Evolutionary conservation across 1,140 invertebrate species (phyloP), one percentile per base, ranked within the genome.

Genomic region (Dendrolimus kikuchii): DNA sequence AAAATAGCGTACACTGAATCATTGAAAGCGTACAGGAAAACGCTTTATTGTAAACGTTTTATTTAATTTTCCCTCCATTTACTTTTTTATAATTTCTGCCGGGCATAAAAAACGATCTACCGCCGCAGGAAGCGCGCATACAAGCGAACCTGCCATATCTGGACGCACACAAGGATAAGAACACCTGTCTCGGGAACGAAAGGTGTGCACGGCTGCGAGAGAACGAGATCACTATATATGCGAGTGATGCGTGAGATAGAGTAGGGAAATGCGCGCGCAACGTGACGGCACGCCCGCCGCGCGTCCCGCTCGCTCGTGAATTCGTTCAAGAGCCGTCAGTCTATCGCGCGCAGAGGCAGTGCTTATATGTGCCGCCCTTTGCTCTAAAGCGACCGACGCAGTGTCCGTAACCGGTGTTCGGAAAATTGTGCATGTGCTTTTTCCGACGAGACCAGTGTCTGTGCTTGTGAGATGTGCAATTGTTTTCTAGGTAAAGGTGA

Each of bases 61-160:
- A 86, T 86, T 84, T 86, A 84, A 86, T 84, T 86, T 83, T 86
- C 80, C 80, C 79, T 86, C 79, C 82, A 84, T 86, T 84, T 86
- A 84, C 80, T 86, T 86, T 23, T 83, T 84, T 84, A 86, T 86
- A 86, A 86, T 86, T 86, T 86, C 76, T 86, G 79, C 74, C 71
- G 74, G 77, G 81, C 75, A 81, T 84, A 86, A 86, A 86, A 86
- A 84, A 83, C 81, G 81, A 84, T 86, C 77, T 81, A 73, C 76
- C 79, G 77, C 77, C 77, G 77, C 81, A 83, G 83, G 81, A 86
- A 84, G 71, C 74, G 68, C 74, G 72, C 79, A 82, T 57, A 84
- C 81, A 79, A 49, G 61, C 57, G 51, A 57, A 59, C 58, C 47
- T 46, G 62, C 60, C 57, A 54, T 74, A 60, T 80, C 71, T 54